phyloP scores from a whole-genome alignment of 2,113 vertebrate genomes.

The Psammodynastes pulverulentus region DNA sequence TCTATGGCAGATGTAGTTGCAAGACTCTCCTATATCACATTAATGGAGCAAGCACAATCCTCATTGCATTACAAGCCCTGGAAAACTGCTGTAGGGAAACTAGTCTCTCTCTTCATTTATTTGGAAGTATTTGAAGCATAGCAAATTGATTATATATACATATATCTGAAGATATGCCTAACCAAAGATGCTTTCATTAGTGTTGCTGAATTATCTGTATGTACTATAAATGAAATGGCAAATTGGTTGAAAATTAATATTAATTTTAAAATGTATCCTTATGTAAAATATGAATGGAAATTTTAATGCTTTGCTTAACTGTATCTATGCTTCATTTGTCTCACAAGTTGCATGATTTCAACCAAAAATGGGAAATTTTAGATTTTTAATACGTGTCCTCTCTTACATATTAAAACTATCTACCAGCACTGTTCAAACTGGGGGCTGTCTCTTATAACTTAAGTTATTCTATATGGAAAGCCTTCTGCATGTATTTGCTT shows the following conservation, averaged over 20 bases:
- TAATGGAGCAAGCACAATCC: neutral
- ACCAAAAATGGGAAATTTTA: neutral
- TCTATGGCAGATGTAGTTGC: neutral
- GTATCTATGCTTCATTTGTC: neutral
- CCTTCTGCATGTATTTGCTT: neutral
- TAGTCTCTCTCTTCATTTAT: neutral
- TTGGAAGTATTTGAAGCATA: neutral
- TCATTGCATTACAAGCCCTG: neutral
- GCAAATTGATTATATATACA: fast-evolving
- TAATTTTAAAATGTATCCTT: neutral
- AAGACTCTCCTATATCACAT: neutral
- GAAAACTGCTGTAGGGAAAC: neutral
- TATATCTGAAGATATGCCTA: neutral
- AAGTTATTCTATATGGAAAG: neutral
- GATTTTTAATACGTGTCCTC: neutral
- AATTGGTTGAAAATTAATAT: neutral
- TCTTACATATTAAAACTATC: neutral
- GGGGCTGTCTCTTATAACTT: neutral
- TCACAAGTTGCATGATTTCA: neutral
- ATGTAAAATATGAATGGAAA: neutral
- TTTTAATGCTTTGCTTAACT: neutral
- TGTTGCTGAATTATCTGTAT: slow-evolving; percentile 10
- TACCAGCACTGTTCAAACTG: neutral
- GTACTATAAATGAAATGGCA: neutral
- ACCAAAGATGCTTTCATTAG: slow-evolving; percentile 3